Base-by-base conservation (phyloP, 2,113 vertebrate genomes). In the Pituophis catenifer region DNA sequence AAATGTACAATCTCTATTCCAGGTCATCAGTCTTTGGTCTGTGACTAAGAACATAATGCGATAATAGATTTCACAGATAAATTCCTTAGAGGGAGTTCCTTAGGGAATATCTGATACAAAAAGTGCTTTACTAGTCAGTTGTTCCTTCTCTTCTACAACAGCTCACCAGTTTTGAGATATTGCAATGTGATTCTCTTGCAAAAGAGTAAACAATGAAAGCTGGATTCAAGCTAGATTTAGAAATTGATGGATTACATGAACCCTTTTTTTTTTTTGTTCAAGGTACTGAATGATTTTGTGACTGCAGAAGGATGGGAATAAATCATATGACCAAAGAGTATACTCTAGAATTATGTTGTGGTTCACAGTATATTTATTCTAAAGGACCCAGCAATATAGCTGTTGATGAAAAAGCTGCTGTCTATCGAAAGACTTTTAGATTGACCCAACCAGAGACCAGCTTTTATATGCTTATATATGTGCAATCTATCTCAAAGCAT, bases 131-230 rank as follows among this genome's bases (percentile, higher is more conserved):
- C 23, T 11, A n/a, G 52, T 23, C 24, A 21, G 29, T 89, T 89
- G 6, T 50, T 65, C 23, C 13, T 3, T 48, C 17, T 33, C 19
- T 50, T 81, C 12, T 81, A 81, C 19, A 81, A 81, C 17, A 81
- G 75, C 21, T 44, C 33, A 81, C 75, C 33, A 38, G 8, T 94
- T 65, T 88, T 70, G 75, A 88, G 57, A 0, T 2, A 62, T 17
- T 29, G 6, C 54, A n/a, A 17, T 0, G 0, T 48, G 75, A 88
- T 38, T 15, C 1, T 1, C 0, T 19, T 81, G 0, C 86, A 17
- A 29, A 0, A 33, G 29, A 53, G 48, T 92, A 1, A 0, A 86
- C 19, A 53, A 88, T 0, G 1, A 92, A 88, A 70, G 0, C 21
- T 75, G 52, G 91, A 65, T 88, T 88, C n/a, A 58, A 92, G 38